These are phyloP conservation scores for Balanococcus diminutus DNA, from an alignment of 2,888 invertebrate species.

Conservation along the genomic window DNA sequence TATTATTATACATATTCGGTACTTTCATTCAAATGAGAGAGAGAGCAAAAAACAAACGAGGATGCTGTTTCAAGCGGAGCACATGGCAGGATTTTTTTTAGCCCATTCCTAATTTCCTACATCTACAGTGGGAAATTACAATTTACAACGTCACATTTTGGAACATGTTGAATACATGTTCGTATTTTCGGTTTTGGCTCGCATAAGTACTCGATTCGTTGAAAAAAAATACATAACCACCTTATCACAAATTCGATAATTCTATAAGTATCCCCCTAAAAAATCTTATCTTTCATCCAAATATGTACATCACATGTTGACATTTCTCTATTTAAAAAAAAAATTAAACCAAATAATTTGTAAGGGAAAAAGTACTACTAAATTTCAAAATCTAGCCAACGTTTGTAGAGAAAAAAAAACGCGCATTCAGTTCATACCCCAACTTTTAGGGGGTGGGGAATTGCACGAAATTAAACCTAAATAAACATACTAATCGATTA, in stretches of 20 bases:
- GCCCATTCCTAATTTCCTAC: no score
- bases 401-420: neutral
- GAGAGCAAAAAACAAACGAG: neutral
- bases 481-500: slow-evolving; percentile 22
- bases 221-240: no score
- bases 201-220: no score
- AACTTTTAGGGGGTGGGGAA: neutral
- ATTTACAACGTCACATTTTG: neutral
- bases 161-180: neutral
- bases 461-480: slow-evolving; percentile 18
- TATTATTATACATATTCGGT: neutral
- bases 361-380: neutral
- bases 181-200: no score
- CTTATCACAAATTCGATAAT: no score
- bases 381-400: neutral
- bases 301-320: neutral
- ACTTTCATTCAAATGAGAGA: neutral
- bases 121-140: neutral
- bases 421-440: neutral
- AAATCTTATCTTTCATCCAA: neutral
- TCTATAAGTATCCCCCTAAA: no score
- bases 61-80: neutral
- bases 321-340: neutral
- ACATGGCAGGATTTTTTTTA: neutral
- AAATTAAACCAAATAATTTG: neutral